A percentile compares a stretch with the other conserved stretches of the same genome.
Conservation (phyloP, 2,113 vertebrate genomes). For the Zapornia atra region DNA sequence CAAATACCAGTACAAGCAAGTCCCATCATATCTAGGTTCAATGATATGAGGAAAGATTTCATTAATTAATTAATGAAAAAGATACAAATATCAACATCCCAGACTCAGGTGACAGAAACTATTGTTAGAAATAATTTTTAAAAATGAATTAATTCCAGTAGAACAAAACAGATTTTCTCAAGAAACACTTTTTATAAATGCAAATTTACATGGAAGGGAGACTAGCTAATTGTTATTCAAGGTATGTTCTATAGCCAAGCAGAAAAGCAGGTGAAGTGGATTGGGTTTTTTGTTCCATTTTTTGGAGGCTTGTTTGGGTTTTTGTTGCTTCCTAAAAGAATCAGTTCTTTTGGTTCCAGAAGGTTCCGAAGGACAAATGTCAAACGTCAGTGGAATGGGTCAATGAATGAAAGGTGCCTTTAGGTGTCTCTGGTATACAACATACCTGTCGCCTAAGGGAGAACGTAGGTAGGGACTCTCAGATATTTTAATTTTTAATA, state of each 20-base stretch:
- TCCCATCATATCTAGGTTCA: background rate
- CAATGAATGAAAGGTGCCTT: background rate
- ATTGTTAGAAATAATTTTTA: background rate
- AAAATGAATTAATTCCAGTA: background rate
- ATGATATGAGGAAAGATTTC: background rate
- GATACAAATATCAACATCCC: background rate
- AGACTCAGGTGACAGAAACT: background rate
- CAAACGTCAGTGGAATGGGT: background rate
- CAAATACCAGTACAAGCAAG: background rate
- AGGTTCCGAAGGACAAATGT: background rate
- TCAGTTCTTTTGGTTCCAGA: background rate
- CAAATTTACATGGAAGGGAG: background rate
- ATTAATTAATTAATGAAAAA: background rate
- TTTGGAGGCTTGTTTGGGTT: background rate
- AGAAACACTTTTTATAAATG: background rate
- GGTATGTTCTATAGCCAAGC: background rate
- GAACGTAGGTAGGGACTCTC: background rate
- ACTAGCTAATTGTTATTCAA: background rate
- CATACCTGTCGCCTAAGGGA: fast-evolving
- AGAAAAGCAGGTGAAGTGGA: background rate
- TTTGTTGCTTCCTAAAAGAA: background rate
- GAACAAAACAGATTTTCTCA: background rate
- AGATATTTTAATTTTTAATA: background rate
- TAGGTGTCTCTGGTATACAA: background rate
- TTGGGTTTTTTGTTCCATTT: background rate